phyloP scores from a whole-genome alignment of 2,888 invertebrate genomes.

The Hemaris fuciformis region DNA sequence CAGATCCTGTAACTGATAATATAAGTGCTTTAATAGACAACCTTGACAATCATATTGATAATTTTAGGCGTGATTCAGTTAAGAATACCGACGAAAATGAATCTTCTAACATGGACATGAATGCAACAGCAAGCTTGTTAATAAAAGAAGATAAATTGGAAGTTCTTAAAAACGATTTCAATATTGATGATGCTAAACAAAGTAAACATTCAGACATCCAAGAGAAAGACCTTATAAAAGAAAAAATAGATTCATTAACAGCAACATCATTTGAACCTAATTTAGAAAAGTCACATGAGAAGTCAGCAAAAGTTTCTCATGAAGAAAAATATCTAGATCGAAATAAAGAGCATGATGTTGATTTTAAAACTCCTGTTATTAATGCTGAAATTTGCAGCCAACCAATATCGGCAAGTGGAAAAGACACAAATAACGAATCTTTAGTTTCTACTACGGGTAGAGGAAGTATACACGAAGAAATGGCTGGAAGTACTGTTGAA shows the following conservation, averaged over 20 bases:
- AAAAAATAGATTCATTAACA: background rate
- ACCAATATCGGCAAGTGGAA: constrained; percentile 4
- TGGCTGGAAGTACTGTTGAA: constrained; percentile 13
- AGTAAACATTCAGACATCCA: background rate
- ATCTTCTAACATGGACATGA: constrained; percentile 49
- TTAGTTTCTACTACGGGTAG: constrained; percentile 54
- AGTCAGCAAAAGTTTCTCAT: no score
- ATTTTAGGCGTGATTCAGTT: constrained; percentile 39
- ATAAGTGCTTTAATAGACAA: constrained; percentile 66
- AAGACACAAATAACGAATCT: constrained; percentile 34
- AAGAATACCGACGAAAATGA: constrained; percentile 54
- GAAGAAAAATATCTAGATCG: no score
- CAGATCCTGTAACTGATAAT: constrained; percentile 60
- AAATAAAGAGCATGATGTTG: no score
- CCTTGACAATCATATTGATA: constrained; percentile 57
- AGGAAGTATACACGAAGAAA: constrained; percentile 18
- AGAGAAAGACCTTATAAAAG: background rate
- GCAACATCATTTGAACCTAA: no score
- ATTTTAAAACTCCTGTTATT: background rate
- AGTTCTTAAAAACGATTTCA: background rate
- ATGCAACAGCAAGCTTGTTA: constrained; percentile 38
- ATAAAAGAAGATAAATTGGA: background rate
- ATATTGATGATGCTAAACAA: background rate
- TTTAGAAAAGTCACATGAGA: no score
- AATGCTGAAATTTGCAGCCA: background rate